Base-by-base conservation (phyloP, 2,797 vertebrate species). In the Ataeniobius toweri region DNA sequence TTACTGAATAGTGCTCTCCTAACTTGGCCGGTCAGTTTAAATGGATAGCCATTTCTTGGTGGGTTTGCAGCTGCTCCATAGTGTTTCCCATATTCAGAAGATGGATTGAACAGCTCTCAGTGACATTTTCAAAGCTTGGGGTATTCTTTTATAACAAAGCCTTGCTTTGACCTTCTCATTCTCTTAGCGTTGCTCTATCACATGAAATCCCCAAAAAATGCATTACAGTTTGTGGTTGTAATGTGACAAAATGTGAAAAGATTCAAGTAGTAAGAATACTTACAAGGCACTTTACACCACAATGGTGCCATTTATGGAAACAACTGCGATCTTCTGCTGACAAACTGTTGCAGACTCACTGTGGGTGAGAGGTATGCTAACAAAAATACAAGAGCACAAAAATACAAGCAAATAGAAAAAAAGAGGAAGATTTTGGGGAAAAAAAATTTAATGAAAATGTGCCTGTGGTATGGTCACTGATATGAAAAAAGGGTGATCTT, bases 401-500 rank as follows among this genome's bases (percentile, higher is more conserved):
- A 65, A 79, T 83, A 44, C 68, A 74, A 81, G 48, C 14, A 20
- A 46, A 77, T 3, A 46, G 26, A 9, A 6, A 41, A 44, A 26
- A 1, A 28, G 53, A 56, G 41, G 8, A 24, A 59, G 28, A 70
- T 14, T 1, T 0, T 26, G n/a, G 55, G 3, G 36, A 39, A 6
- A 53, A 71, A 41, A 58, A 50, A 10, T 24, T 22, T 65, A 26
- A 67, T 20, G 22, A 69, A 71, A 72, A 55, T 13, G n/a, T 70
- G 56, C 18, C 39, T 12, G 26, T n/a, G 39, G 51, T 50, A 39
- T 41, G 65, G 76, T 13, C 59, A 51, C 51, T 65, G 28, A 71
- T 56, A 76, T 44, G 46, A 75, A 76, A 61, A 84, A 71, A 36
- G 36, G 84, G 79, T 53, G 53, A 80, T 78, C 73, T 78, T 87